Conservation (phyloP, 2,113 vertebrate species). For the Oceanodroma tethys region DNA sequence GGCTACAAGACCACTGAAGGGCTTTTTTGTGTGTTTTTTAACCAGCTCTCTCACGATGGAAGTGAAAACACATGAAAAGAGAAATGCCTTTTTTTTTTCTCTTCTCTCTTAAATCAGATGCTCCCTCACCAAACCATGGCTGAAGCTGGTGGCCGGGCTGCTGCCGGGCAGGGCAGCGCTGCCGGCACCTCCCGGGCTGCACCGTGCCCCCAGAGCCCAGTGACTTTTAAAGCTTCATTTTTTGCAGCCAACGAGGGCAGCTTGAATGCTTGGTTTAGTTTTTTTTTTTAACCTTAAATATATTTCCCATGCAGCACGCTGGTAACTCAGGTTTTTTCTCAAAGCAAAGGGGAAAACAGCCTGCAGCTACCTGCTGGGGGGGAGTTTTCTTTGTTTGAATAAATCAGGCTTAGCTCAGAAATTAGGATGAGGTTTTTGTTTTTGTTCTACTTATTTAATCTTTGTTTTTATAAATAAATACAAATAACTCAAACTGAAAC, state of each 20-base stretch:
- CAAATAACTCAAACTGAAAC: slow-evolving; percentile 98
- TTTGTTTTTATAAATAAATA: slow-evolving; percentile 99
- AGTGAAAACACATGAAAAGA: slow-evolving; percentile 58
- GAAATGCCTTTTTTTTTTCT: not conserved
- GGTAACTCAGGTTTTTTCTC: not conserved
- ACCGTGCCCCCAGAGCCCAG: fast-evolving
- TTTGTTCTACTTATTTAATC: slow-evolving; percentile 83
- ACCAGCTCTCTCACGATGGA: slow-evolving; percentile 48
- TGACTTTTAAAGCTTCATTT: not conserved
- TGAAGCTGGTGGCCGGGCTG: not conserved
- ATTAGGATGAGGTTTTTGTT: slow-evolving; percentile 74
- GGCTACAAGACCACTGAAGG: slow-evolving; percentile 73
- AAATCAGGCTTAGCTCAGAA: slow-evolving; percentile 61
- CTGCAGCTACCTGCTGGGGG: not conserved
- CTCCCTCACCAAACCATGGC: not conserved
- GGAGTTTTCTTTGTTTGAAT: not conserved
- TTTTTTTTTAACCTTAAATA: not conserved
- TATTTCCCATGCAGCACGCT: not conserved
- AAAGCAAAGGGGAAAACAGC: not conserved
- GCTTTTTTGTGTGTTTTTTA: slow-evolving; percentile 48
- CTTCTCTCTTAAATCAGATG: not conserved
- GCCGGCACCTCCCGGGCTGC: not conserved
- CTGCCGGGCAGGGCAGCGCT: not conserved
- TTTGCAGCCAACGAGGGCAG: fast-evolving
- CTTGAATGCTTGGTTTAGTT: too few relatives aligned